These are phyloP conservation scores for Drosophila lacicola DNA, from an alignment of 2,888 invertebrate species.

Conservation along the genomic window DNA sequence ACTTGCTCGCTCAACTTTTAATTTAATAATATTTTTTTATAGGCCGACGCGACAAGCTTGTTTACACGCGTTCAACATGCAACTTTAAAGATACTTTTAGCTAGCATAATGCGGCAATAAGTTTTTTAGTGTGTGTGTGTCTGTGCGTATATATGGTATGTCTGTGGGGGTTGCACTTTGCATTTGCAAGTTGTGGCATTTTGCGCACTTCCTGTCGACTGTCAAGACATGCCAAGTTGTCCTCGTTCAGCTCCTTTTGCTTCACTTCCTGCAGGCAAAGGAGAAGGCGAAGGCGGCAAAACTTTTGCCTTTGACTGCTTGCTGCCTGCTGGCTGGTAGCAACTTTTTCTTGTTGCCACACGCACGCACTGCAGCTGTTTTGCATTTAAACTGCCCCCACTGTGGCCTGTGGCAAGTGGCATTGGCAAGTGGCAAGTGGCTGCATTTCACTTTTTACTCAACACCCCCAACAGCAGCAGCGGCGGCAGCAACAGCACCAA, in stretches of 20 bases:
- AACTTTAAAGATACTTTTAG: constrained; percentile 73
- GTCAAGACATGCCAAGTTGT: constrained; percentile 67
- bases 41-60: constrained; percentile 79
- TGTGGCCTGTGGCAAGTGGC: constrained; percentile 51
- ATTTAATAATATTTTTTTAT: constrained; percentile 81
- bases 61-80: constrained; percentile 79
- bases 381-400: constrained; percentile 56
- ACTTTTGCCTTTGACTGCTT: constrained; percentile 45
- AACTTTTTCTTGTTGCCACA: constrained; percentile 56
- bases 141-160: constrained; percentile 6
- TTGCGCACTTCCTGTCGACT: constrained; percentile 84
- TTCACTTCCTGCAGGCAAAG: constrained; percentile 54
- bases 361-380: constrained; percentile 81
- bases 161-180: constrained; percentile 53
- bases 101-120: constrained; percentile 61
- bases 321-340: not conserved
- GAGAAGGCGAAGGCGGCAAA: constrained; percentile 62
- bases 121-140: constrained; percentile 1
- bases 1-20: constrained; percentile 65
- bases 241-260: constrained; percentile 45
- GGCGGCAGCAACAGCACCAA: constrained; percentile 33
- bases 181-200: constrained; percentile 78
- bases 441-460: constrained; percentile 70
- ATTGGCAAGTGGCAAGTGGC: constrained; percentile 36
- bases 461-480: constrained; percentile 54